These are phyloP conservation scores for Chromobotia macracanthus DNA, from an alignment of 2,797 vertebrate species.

Conservation along the genomic window DNA sequence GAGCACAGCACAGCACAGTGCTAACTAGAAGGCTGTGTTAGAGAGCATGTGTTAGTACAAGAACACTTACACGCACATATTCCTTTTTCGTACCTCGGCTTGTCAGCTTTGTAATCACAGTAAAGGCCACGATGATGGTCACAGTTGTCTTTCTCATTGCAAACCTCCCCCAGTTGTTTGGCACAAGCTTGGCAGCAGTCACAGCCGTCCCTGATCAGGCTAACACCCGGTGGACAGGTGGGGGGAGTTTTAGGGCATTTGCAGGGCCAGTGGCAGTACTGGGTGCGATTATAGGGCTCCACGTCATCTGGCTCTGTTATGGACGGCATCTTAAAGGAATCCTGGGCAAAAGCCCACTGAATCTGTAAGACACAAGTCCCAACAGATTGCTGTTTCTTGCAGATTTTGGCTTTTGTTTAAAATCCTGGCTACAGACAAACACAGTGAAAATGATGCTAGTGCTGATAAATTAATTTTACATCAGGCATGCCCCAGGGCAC, in stretches of 20 bases:
- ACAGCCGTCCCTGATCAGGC: slow-evolving; percentile 91
- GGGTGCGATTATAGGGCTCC: slow-evolving; percentile 75
- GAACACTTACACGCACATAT: slow-evolving; percentile 98
- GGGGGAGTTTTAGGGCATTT: slow-evolving; percentile 80
- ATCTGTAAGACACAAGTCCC: slow-evolving; percentile 23
- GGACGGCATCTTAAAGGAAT: slow-evolving; percentile 71
- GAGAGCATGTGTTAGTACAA: slow-evolving; percentile 50
- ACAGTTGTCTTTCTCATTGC: slow-evolving; percentile 90
- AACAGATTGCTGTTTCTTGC: slow-evolving; percentile 26
- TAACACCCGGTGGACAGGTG: slow-evolving; percentile 83
- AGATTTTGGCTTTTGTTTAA: neutral
- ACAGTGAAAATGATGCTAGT: slow-evolving; percentile 45
- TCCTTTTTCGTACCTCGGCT: slow-evolving; percentile 99
- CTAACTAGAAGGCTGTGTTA: slow-evolving; percentile 43
- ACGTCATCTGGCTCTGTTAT: slow-evolving; percentile 42
- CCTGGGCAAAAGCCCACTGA: slow-evolving; percentile 78
- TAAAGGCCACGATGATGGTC: slow-evolving; percentile 94
- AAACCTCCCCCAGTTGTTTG: slow-evolving; percentile 86
- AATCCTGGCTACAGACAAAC: neutral
- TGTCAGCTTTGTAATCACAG: slow-evolving; percentile 96
- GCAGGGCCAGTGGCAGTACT: slow-evolving; percentile 94
- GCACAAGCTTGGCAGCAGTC: slow-evolving; percentile 93
- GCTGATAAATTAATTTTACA: slow-evolving; percentile 59
- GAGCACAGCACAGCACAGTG: slow-evolving; percentile 33
- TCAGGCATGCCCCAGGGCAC: neutral